phyloP scores from a whole-genome alignment of 2,888 invertebrate genomes.

The Melieria crassipennis region DNA sequence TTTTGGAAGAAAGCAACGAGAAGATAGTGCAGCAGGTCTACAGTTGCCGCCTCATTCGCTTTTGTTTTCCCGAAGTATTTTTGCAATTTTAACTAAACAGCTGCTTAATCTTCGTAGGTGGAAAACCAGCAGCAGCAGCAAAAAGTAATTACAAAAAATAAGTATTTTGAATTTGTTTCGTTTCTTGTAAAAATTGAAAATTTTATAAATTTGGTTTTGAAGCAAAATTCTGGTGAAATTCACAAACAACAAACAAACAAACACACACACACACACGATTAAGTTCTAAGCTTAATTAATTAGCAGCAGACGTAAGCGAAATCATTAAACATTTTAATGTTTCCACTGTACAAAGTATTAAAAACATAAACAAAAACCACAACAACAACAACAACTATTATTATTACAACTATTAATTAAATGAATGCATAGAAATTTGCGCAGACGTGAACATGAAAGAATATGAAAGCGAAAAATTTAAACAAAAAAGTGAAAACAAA shows the following conservation, averaged over 20 bases:
- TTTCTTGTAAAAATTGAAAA: constrained; percentile 34
- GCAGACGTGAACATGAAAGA: constrained; percentile 14
- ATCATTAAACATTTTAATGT: constrained; percentile 25
- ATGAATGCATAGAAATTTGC: constrained; percentile 43
- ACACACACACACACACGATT: not conserved
- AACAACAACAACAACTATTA: not conserved
- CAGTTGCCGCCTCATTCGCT: too few species aligned
- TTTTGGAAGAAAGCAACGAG: too few species aligned
- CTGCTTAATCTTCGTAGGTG: too few species aligned
- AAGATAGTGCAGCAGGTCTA: too few species aligned
- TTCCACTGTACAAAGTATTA: constrained; percentile 61
- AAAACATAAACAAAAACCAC: constrained; percentile 39
- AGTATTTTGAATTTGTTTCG: constrained; percentile 5
- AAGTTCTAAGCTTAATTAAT: not conserved
- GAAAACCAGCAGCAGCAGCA: too few species aligned
- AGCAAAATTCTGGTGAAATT: not conserved
- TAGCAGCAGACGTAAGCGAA: not conserved
- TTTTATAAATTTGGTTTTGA: not conserved
- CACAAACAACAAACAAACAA: not conserved
- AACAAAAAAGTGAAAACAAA: not conserved
- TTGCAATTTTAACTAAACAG: too few species aligned
- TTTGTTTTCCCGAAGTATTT: too few species aligned
- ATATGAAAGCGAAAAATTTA: constrained; percentile 7
- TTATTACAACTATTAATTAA: constrained; percentile 40
- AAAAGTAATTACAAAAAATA: not conserved